A percentile compares a stretch with the other conserved stretches of the same genome.
Evolutionary conservation across 1,140 invertebrate species (phyloP).

Genomic region (Aphidius gifuensis): DNA sequence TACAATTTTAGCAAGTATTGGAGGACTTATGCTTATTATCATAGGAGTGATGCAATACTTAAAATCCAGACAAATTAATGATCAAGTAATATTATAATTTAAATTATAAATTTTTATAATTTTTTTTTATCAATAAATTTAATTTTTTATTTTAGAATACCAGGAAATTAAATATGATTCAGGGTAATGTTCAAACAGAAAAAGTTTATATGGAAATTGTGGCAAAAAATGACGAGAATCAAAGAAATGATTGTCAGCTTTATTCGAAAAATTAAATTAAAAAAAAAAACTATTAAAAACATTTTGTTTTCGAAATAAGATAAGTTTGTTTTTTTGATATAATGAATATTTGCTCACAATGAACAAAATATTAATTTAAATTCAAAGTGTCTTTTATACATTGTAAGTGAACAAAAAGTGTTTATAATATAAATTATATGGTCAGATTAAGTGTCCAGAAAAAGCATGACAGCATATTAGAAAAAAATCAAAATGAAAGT

Average conservation of each 20-base stretch:
- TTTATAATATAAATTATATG: no score
- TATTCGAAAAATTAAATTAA: conserved; percentile 35
- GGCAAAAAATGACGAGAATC: conserved; percentile 37
- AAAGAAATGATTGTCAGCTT: conserved; percentile 39
- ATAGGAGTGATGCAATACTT: conserved; percentile 26
- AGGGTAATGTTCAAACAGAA: conserved; percentile 28
- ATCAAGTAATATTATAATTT: conserved; percentile 1
- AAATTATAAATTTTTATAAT: not conserved
- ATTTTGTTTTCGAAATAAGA: no score
- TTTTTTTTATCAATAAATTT: conserved; percentile 1
- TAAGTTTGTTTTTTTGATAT: conserved; percentile 11
- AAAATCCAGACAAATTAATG: conserved; percentile 6
- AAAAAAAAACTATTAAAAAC: no score
- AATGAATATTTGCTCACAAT: not conserved
- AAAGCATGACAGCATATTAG: no score
- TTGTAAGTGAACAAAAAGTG: no score
- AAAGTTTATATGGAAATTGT: conserved; percentile 44
- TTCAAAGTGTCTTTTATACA: no score
- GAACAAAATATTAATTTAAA: no score
- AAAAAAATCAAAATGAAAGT: no score
- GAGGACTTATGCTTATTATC: conserved; percentile 33
- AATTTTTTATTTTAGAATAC: conserved; percentile 25
- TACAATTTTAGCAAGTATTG: conserved; percentile 38
- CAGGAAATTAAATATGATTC: conserved; percentile 20
- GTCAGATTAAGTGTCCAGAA: no score